Evolutionary conservation across 2,888 invertebrate species (phyloP), one percentile per base, ranked within the genome.

Genomic region (Leptinotarsa rubiginosa): DNA sequence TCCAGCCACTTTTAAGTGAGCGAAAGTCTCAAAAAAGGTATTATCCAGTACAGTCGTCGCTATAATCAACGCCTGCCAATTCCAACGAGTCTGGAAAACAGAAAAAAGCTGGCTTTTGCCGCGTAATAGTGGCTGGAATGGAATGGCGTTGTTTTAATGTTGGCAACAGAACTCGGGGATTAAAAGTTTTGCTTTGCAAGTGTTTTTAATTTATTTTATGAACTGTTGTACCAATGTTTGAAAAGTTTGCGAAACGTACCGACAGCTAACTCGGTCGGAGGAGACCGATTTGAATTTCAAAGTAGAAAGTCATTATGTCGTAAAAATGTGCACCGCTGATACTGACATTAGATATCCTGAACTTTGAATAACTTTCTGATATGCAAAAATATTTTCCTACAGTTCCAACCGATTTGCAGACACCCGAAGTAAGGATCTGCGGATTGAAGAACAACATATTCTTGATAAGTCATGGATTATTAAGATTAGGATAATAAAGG

Each of bases 1-100:
- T 64, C 69, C 73, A 69, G 65, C 69, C 73, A 73, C 73, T 73
- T 73, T 73, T 73, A 65, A 54, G 20, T 62, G 31, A 22, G 56
- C 56, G 56, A 25, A 15, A 56, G 56, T 20, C 56, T 22, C 56
- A 56, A 56, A 56, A 56, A 56, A 56, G 52, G 56, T 25, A 22
- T 56, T 56, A 56, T 56, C 20, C 22, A 12, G 56, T 20, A 56
- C 20, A 22, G 22, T 22, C 56, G 56, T 56, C 4, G 56, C 56
- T 56, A 56, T 56, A 56, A 56, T 56, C 56, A 56, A 56, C 56
- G 56, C 56, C 56, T 56, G 56, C 56, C 56, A 56, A 56, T 22
- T 56, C 56, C 56, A 56, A 10, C 12, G 56, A 22, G 56, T 25
- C 20, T 56, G 56, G 4, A 20, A 56, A 56, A 56, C 56, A 20